Percentiles rank a stretch among this genome's conserved stretches.
Evolutionary conservation across 2,113 vertebrate genomes (phyloP).

Genomic region (Nestor notabilis): DNA sequence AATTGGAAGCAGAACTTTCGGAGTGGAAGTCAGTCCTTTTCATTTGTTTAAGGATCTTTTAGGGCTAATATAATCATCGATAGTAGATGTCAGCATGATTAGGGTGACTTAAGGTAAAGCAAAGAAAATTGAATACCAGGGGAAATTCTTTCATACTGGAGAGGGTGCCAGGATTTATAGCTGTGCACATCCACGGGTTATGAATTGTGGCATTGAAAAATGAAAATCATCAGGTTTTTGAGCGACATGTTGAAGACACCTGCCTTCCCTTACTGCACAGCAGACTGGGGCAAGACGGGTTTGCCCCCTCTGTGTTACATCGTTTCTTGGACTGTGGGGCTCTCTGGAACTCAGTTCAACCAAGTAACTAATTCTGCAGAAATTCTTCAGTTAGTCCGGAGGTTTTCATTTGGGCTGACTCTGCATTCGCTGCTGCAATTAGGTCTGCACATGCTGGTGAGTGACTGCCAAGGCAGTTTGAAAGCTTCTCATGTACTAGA

Average conservation of each 20-base stretch:
- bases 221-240: not conserved
- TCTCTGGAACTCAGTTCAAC: slow-evolving; percentile 33
- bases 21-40: slow-evolving; percentile 81
- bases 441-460: slow-evolving; percentile 39
- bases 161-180: slow-evolving; percentile 33
- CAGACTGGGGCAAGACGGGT: not conserved
- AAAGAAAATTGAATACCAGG: slow-evolving; percentile 49
- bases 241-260: not conserved
- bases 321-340: not conserved
- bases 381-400: slow-evolving; percentile 26
- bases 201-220: slow-evolving; percentile 14
- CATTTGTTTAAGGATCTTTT: slow-evolving; percentile 82
- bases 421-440: slow-evolving; percentile 54
- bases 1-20: slow-evolving; percentile 84
- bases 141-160: not conserved
- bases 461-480: slow-evolving; percentile 54
- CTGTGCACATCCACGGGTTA: not conserved
- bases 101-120: slow-evolving; percentile 77
- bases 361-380: slow-evolving; percentile 52
- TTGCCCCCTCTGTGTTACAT: not conserved
- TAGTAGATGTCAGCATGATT: slow-evolving; percentile 77
- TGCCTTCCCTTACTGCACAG: not conserved
- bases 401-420: slow-evolving; percentile 63
- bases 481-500: slow-evolving; percentile 57
- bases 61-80: slow-evolving; percentile 78